A percentile compares a stretch with the other conserved stretches of the same genome.
phyloP scores from a whole-genome alignment of 2,888 invertebrate genomes.

The Deilephila elpenor region DNA sequence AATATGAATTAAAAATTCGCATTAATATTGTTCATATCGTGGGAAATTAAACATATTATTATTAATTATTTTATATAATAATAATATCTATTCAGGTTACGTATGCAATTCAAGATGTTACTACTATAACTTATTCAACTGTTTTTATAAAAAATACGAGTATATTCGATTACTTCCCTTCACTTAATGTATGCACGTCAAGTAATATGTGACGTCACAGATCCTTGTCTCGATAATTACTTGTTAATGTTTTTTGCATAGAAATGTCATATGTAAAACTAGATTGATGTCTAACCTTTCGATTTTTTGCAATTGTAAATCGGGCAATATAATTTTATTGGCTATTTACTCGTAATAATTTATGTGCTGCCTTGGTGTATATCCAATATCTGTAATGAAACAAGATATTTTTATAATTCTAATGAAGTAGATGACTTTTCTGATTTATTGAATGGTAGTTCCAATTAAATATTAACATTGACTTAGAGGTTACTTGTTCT shows the following conservation, averaged over 20 bases:
- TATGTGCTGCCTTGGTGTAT: background rate
- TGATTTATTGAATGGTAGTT: no score
- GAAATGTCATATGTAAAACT: constrained; percentile 12
- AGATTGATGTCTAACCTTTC: constrained; percentile 7
- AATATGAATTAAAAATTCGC: no score
- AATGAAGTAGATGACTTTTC: no score
- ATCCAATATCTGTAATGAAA: no score
- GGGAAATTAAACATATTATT: no score
- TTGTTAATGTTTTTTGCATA: background rate
- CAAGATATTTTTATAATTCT: no score
- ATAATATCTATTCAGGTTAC: background rate
- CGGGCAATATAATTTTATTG: background rate
- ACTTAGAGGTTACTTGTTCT: no score
- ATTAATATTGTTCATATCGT: no score
- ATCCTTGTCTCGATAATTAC: background rate
- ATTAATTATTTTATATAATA: no score
- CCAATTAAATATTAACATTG: no score
- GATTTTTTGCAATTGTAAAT: constrained; percentile 1
- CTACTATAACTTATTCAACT: background rate
- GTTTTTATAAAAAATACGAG: background rate
- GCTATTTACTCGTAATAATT: background rate
- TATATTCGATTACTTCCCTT: constrained; percentile 6
- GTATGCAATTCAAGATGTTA: background rate
- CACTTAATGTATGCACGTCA: background rate
- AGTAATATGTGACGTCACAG: background rate